Evolutionary conservation across 2,797 vertebrate genomes (phyloP).

Genomic region (Corythornis leucogaster): DNA sequence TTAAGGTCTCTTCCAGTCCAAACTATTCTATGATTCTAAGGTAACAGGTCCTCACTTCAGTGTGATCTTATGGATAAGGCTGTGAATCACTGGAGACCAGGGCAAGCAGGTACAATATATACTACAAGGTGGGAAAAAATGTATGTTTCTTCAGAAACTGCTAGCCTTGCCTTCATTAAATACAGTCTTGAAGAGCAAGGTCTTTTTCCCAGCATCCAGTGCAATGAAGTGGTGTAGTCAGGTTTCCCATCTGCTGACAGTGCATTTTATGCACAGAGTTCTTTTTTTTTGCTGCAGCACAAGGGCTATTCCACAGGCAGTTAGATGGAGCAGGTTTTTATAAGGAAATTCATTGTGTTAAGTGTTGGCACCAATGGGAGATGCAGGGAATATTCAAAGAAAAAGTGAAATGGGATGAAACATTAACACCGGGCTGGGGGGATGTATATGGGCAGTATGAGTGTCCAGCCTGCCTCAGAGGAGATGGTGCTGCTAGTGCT

Average conservation of each 20-base stretch:
- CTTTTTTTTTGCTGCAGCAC: not conserved
- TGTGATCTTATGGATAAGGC: not conserved
- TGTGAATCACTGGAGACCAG: not conserved
- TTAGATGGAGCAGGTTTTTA: not conserved
- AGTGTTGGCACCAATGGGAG: not conserved
- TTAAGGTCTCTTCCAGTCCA: too few relatives aligned
- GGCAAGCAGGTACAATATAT: not conserved
- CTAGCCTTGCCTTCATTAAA: not conserved
- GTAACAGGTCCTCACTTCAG: not conserved
- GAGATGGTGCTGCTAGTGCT: not conserved
- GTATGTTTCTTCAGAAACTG: not conserved
- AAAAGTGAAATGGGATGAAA: not conserved
- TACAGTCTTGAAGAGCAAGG: not conserved
- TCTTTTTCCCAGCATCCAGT: not conserved
- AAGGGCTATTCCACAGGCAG: not conserved
- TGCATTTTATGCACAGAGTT: fast-evolving
- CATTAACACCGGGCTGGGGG: not conserved
- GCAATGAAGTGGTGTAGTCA: not conserved
- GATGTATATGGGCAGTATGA: fast-evolving
- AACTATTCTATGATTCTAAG: not conserved
- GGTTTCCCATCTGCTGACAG: not conserved
- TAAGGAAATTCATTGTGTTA: not conserved
- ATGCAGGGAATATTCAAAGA: not conserved
- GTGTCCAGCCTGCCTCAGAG: not conserved
- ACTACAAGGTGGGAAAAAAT: not conserved